Evolutionary conservation across 2,113 vertebrate species (phyloP).

Genomic region (Azemiops feae): DNA sequence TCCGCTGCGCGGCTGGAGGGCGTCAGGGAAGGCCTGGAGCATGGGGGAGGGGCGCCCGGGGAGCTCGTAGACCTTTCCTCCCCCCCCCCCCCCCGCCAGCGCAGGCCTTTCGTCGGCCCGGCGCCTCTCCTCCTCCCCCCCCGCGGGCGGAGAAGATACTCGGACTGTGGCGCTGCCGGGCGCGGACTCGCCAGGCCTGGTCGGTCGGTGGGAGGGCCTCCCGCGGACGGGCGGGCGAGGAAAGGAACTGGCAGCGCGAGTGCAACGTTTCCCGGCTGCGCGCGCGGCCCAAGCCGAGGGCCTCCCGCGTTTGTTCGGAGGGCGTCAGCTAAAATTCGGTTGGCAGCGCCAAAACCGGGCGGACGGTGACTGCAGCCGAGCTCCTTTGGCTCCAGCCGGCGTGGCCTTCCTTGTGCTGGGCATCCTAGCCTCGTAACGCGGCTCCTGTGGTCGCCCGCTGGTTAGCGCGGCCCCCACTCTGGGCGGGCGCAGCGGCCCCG

Average conservation of each 20-base stretch:
- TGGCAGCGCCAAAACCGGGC: neutral
- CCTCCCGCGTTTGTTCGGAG: neutral
- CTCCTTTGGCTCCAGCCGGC: neutral
- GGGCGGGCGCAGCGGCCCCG: neutral
- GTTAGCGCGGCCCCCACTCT: neutral
- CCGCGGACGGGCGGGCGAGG: neutral
- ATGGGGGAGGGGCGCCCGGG: neutral
- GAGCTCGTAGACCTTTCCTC: too few relatives aligned
- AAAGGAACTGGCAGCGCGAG: neutral
- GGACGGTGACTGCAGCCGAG: neutral
- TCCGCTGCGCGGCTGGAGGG: neutral
- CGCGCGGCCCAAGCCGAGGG: neutral
- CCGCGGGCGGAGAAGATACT: neutral
- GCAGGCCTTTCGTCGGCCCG: neutral
- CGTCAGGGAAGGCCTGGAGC: neutral
- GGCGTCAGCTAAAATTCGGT: neutral
- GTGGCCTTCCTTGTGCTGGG: neutral
- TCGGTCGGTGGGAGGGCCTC: neutral
- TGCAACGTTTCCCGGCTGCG: neutral
- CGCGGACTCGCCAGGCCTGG: neutral
- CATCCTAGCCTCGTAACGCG: neutral
- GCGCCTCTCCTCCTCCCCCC: neutral
- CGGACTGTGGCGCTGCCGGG: neutral
- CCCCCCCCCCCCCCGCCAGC: neutral
- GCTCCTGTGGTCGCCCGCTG: too few relatives aligned